A percentile compares a stretch with the other conserved stretches of the same genome.
Conservation (phyloP, 2,113 vertebrate species). For the Cichladusa arquata region DNA sequence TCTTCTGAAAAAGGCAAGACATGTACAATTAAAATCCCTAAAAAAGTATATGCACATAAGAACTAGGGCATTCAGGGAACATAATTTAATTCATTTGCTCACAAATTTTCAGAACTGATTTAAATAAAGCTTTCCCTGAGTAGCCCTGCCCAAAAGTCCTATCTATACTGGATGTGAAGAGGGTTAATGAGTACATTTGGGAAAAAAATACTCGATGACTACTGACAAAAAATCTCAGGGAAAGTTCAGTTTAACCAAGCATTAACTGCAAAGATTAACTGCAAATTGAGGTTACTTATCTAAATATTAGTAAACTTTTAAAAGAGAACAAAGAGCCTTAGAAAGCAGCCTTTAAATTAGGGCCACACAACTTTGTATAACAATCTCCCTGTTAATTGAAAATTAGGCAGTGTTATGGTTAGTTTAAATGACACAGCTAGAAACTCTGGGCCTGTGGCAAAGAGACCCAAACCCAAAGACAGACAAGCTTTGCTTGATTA, state of each 20-base stretch:
- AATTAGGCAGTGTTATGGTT: constrained; percentile 73
- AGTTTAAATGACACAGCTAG: constrained; percentile 73
- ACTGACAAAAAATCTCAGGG: not conserved
- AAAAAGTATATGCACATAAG: not conserved
- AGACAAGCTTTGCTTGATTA: constrained; percentile 79
- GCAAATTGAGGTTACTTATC: constrained; percentile 49
- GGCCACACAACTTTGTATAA: constrained; percentile 40
- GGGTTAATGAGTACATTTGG: not conserved
- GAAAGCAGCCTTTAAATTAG: constrained; percentile 55
- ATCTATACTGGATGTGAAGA: not conserved
- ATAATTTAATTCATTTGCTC: not conserved
- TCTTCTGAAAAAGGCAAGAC: not conserved
- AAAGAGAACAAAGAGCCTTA: constrained; percentile 48
- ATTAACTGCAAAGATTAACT: constrained; percentile 10
- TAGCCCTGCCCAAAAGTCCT: not conserved
- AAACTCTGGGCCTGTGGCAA: constrained; percentile 68
- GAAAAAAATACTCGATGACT: accelerated
- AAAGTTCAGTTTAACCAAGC: constrained; percentile 6
- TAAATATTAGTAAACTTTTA: constrained; percentile 66
- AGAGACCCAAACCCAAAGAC: constrained; percentile 70
- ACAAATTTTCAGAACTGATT: not conserved
- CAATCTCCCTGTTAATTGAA: constrained; percentile 56
- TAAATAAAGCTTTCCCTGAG: not conserved
- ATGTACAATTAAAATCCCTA: not conserved
- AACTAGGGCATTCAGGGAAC: not conserved